phyloP scores from a whole-genome alignment of 2,888 invertebrate species.

The Drepanosiphum platanoidis region DNA sequence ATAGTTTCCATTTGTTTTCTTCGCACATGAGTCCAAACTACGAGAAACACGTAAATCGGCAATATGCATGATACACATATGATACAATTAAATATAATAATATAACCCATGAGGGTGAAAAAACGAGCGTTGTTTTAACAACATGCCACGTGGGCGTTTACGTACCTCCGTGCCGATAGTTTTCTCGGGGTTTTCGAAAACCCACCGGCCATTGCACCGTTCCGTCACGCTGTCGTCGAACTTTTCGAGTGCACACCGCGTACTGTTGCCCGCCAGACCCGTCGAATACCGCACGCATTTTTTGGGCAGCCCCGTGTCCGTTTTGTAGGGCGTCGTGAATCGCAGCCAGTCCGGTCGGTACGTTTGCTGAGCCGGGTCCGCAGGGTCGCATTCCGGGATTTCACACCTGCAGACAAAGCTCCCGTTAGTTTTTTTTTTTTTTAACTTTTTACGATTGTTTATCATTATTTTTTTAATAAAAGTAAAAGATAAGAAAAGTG shows the following conservation, averaged over 20 bases:
- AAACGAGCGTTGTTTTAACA: too few relatives aligned
- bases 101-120: not conserved
- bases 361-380: not conserved
- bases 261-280: not conserved
- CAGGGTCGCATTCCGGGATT: slow-evolving; percentile 63
- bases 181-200: slow-evolving; percentile 69
- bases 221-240: slow-evolving; percentile 43
- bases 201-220: slow-evolving; percentile 65
- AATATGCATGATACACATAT: too few relatives aligned
- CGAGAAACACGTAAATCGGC: too few relatives aligned
- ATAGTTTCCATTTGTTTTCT: slow-evolving; percentile 73
- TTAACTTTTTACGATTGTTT: too few relatives aligned
- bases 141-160: not conserved
- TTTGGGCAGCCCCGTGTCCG: not conserved
- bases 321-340: slow-evolving; percentile 63
- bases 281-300: slow-evolving; percentile 2
- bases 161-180: slow-evolving; percentile 75
- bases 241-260: not conserved
- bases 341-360: slow-evolving; percentile 63
- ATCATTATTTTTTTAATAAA: too few relatives aligned
- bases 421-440: too few relatives aligned
- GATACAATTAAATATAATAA: not conserved
- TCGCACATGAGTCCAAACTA: slow-evolving; percentile 73
- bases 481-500: too few relatives aligned
- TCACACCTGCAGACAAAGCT: slow-evolving; percentile 61